Percentiles rank a stretch among this genome's conserved stretches.
Evolutionary conservation across 2,888 invertebrate species (phyloP).

Genomic region (Sarcophaga variegata): DNA sequence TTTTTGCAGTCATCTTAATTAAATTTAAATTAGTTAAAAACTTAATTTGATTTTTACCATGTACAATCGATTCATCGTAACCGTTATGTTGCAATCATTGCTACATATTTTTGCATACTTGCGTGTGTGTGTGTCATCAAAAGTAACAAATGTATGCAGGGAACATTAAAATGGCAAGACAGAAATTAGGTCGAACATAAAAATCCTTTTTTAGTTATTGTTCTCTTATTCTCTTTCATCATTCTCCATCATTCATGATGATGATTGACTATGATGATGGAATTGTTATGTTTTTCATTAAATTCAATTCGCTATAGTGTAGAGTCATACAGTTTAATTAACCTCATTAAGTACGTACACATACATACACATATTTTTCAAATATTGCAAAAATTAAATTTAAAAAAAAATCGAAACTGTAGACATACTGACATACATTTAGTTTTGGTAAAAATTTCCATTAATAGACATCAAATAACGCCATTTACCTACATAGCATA

Average conservation of each 20-base stretch:
- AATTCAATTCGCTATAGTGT: constrained; percentile 10
- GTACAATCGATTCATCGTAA: not conserved
- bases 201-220: constrained; percentile 51
- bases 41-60: not conserved
- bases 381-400: not conserved
- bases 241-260: constrained; percentile 6
- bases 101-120: not conserved
- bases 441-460: constrained; percentile 24
- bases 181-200: constrained; percentile 59
- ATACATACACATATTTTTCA: not conserved
- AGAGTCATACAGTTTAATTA: constrained; percentile 52
- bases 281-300: constrained; percentile 13
- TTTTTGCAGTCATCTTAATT: too few species aligned
- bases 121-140: not conserved
- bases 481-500: not conserved
- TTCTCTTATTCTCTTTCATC: not conserved
- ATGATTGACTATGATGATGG: not conserved
- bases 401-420: not conserved
- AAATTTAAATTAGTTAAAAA: too few species aligned
- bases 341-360: constrained; percentile 12
- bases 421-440: constrained; percentile 44
- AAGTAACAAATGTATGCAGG: not conserved
- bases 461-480: not conserved
- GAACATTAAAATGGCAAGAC: not conserved
- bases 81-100: not conserved